Base-by-base conservation (phyloP, 2,797 vertebrate genomes). In the Psittacula derbiana region DNA sequence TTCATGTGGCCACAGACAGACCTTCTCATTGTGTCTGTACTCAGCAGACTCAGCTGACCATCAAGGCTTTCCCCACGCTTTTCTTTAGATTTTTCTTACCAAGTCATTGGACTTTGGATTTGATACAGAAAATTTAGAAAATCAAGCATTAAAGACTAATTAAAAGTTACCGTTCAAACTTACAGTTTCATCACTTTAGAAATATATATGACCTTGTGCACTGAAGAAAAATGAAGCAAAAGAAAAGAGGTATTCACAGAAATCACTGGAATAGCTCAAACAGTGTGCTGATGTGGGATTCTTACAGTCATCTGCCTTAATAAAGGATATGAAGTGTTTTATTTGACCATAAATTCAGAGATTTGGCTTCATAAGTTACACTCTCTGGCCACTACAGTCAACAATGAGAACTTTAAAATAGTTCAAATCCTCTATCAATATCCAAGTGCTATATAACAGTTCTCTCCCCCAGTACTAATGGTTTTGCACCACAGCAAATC, bases 271-370 rank as follows among this genome's bases (percentile, higher is more conserved):
- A 73, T 58, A 75, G 65, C 58, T 62, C 43, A 14, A 90, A 69
- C 16, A 49, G 73, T 16, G 38, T 53, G 43, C 71, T 88, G 78
- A 78, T 66, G 33, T 65, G 27, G 41, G 90, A 94, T 79, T 90
- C 91, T 69, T 61, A 57, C 5, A 69, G 76, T 64, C 80, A 88
- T 86, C 61, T 50, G 64, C 52, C 57, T 86, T 86, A 83, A 94
- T 86, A 95, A 94, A 93, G 73, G 65, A 86, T 79, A 96, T 69
- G 44, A 85, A 88, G 92, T 92, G 58, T 86, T 95, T 94, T 94
- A 95, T 93, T 90, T 71, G 80, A 80, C 58, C 62, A 88, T 84
- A 88, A 93, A 92, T 57, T 86, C 66, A 75, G 58, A 88, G 38
- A 57, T 73, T 76, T 74, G 17, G 65, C 72, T 83, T 91, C 36